Conservation (phyloP, 2,113 vertebrate species). For the Cyrtonyx montezumae region DNA sequence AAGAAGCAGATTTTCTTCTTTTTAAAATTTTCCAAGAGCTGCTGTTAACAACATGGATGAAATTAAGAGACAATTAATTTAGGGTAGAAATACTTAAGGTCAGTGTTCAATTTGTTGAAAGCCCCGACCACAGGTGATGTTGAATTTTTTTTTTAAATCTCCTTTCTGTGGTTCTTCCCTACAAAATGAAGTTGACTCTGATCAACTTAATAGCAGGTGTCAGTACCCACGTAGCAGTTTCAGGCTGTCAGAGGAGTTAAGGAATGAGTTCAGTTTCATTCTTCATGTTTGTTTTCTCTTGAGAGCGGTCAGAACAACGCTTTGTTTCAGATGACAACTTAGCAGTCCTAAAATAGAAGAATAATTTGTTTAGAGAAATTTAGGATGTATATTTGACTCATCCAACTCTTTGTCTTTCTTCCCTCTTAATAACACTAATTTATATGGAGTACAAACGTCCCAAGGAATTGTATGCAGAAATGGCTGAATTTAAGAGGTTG, state of each 20-base stretch:
- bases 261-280: background rate
- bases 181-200: background rate
- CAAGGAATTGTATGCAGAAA: background rate
- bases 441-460: background rate
- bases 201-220: background rate
- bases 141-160: background rate
- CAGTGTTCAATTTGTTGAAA: background rate
- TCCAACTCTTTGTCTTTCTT: background rate
- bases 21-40: background rate
- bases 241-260: constrained; percentile 1
- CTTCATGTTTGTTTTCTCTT: constrained; percentile 9
- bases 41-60: background rate
- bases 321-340: background rate
- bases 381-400: background rate
- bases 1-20: background rate
- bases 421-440: background rate
- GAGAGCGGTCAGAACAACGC: background rate
- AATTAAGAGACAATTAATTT: background rate
- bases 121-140: background rate
- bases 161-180: background rate
- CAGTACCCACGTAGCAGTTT: background rate
- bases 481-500: background rate
- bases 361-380: background rate
- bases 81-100: background rate
- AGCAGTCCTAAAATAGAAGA: background rate